A percentile compares a stretch with the other conserved stretches of the same genome.
Evolutionary conservation across 2,797 vertebrate genomes (phyloP).

Genomic region (Aselliscus stoliczkanus): DNA sequence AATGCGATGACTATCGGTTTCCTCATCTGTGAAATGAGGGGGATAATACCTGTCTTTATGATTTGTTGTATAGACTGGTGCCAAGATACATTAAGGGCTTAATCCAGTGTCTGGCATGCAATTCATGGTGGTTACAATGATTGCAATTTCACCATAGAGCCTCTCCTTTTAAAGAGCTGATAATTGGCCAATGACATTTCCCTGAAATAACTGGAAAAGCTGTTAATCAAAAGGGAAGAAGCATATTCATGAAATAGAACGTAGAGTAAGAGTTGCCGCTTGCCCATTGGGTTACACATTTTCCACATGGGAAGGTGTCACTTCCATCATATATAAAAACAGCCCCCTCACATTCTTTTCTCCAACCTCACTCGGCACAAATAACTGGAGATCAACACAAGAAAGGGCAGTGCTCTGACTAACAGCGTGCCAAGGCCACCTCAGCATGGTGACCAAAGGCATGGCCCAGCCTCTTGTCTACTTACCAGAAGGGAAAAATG

Average conservation of each 20-base stretch:
- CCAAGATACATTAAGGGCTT: background rate
- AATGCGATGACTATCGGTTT: background rate
- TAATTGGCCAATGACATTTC: background rate
- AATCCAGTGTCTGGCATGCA: background rate
- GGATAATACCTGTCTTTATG: background rate
- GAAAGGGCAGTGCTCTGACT: background rate
- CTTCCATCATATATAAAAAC: background rate
- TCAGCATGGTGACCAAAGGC: background rate
- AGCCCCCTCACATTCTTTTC: background rate
- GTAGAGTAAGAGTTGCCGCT: background rate
- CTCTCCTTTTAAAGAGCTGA: background rate
- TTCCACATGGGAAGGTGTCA: background rate
- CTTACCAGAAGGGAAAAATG: constrained; percentile 95
- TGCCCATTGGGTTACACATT: background rate
- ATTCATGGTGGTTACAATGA: background rate
- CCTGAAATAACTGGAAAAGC: background rate
- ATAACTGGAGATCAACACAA: background rate
- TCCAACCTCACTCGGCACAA: background rate
- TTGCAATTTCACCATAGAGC: background rate
- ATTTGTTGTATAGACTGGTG: background rate
- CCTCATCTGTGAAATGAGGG: background rate
- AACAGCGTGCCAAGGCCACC: fast-evolving
- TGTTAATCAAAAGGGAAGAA: background rate
- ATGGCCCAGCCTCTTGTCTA: background rate
- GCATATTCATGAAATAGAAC: background rate